These are phyloP conservation scores for Leptopilina myrica DNA, from an alignment of 2,888 invertebrate genomes.

Conservation along the genomic window DNA sequence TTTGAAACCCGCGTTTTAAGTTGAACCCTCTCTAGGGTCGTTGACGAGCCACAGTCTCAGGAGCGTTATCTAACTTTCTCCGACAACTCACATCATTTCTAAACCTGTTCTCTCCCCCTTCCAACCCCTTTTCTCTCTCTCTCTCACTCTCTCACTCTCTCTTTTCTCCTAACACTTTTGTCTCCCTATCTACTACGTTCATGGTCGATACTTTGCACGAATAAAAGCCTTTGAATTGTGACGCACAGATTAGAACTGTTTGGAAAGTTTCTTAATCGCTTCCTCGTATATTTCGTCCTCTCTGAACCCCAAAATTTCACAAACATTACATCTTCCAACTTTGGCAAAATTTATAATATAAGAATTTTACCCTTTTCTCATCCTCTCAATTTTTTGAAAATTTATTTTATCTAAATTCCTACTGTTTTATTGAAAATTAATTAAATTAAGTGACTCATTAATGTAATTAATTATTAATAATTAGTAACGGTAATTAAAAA, in stretches of 20 bases:
- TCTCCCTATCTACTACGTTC: slow-evolving; percentile 43
- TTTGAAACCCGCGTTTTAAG: slow-evolving; percentile 18
- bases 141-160: slow-evolving; percentile 2
- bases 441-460: too few relatives aligned
- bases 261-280: slow-evolving; percentile 26
- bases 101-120: slow-evolving; percentile 34
- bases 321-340: neutral
- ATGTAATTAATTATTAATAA: too few relatives aligned
- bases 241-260: slow-evolving; percentile 17
- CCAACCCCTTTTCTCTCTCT: slow-evolving; percentile 34
- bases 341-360: neutral
- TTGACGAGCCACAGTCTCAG: slow-evolving; percentile 31
- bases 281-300: neutral
- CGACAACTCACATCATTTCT: slow-evolving; percentile 37
- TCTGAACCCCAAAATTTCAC: neutral
- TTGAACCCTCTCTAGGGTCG: slow-evolving; percentile 29
- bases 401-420: too few relatives aligned
- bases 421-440: too few relatives aligned
- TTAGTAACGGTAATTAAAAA: too few relatives aligned
- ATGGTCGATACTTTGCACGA: slow-evolving; percentile 40
- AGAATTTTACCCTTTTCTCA: neutral
- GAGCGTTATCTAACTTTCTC: slow-evolving; percentile 34
- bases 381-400: too few relatives aligned
- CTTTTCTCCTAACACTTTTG: slow-evolving; percentile 39
- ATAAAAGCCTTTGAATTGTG: slow-evolving; percentile 38